These are phyloP conservation scores for Lasioglossum malachurum DNA, from an alignment of 2,888 invertebrate species.

Conservation along the genomic window DNA sequence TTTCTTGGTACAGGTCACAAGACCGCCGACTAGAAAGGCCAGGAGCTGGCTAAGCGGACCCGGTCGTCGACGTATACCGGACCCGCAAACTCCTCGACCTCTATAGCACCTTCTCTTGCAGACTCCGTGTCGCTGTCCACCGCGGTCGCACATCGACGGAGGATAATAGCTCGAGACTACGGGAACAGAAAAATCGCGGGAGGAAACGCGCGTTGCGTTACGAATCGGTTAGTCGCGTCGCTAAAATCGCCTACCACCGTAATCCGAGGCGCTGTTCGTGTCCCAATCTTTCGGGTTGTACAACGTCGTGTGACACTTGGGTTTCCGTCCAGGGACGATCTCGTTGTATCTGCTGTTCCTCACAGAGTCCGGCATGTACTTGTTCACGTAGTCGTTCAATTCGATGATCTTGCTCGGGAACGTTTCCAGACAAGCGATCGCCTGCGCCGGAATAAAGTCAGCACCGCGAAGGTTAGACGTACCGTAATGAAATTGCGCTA, in stretches of 20 bases:
- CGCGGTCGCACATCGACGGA: slow-evolving; percentile 65
- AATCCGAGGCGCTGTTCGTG: slow-evolving; percentile 61
- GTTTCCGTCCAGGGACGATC: slow-evolving; percentile 50
- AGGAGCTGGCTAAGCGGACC: slow-evolving; percentile 77
- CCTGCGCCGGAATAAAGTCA: slow-evolving; percentile 62
- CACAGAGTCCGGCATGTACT: slow-evolving; percentile 72
- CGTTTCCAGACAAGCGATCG: slow-evolving; percentile 73
- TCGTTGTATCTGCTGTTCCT: slow-evolving; percentile 60
- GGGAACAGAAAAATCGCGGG: background rate
- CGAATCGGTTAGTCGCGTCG: background rate
- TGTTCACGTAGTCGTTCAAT: slow-evolving; percentile 75
- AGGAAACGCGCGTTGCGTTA: background rate
- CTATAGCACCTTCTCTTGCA: slow-evolving; percentile 75
- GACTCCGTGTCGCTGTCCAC: slow-evolving; percentile 71
- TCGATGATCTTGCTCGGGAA: slow-evolving; percentile 78
- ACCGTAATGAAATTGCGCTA: slow-evolving; percentile 1
- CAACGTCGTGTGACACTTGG: slow-evolving; percentile 64
- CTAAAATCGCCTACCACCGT: slow-evolving; percentile 62
- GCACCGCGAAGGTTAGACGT: slow-evolving; percentile 22
- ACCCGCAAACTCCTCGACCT: slow-evolving; percentile 65
- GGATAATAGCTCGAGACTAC: slow-evolving; percentile 71
- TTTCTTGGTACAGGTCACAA: slow-evolving; percentile 74
- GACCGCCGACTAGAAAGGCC: slow-evolving; percentile 73
- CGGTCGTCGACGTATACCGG: slow-evolving; percentile 72
- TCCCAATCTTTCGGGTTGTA: slow-evolving; percentile 68